Conservation (phyloP, 2,797 vertebrate species). For the Anabas testudineus region DNA sequence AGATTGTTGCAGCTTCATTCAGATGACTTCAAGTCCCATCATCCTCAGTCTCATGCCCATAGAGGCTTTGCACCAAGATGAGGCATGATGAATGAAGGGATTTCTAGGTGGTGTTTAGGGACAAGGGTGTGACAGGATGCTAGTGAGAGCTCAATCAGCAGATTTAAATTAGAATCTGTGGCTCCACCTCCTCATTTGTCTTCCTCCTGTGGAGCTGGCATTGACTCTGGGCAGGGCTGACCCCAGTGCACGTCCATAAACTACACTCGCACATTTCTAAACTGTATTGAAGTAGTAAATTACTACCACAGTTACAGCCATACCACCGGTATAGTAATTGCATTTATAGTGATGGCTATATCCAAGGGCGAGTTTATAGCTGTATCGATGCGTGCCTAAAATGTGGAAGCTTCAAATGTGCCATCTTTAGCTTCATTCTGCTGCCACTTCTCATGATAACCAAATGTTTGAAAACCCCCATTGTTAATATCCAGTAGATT, state of each 20-base stretch:
- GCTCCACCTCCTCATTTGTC: conserved; percentile 76
- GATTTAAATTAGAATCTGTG: conserved; percentile 74
- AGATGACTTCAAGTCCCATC: conserved; percentile 61
- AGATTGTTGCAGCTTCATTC: conserved; percentile 5
- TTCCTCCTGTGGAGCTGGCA: conserved; percentile 64
- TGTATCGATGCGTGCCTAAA: conserved; percentile 24
- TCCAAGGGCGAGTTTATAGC: conserved; percentile 15
- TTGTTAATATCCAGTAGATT: background rate
- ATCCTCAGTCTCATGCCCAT: conserved; percentile 38
- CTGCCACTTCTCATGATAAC: background rate
- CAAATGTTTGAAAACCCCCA: background rate
- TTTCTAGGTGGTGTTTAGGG: conserved; percentile 47
- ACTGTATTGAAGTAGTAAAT: conserved; percentile 51
- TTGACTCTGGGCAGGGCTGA: conserved; percentile 86
- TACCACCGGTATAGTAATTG: conserved; percentile 43
- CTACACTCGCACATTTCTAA: conserved; percentile 37
- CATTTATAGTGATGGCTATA: conserved; percentile 51
- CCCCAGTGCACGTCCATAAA: conserved; percentile 86
- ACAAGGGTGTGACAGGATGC: conserved; percentile 56
- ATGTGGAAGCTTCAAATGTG: background rate
- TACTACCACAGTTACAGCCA: conserved; percentile 33
- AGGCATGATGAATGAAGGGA: conserved; percentile 55
- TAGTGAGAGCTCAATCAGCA: conserved; percentile 75
- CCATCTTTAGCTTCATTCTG: conserved; percentile 5
- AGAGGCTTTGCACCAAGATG: conserved; percentile 26